Evolutionary conservation across 2,113 vertebrate genomes (phyloP).

Genomic region (Lophura nycthemera): DNA sequence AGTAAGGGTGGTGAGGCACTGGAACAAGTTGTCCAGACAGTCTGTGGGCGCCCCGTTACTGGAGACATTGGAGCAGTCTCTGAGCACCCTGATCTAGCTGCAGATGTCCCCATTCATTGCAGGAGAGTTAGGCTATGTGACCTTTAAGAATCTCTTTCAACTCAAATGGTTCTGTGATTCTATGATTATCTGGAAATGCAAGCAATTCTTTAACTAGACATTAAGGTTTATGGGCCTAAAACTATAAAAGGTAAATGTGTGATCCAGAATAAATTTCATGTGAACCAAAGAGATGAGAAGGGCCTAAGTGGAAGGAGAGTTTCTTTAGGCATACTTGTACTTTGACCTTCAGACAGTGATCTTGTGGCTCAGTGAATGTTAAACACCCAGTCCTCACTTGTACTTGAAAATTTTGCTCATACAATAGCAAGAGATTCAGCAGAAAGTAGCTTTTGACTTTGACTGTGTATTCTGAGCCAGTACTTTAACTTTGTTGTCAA

Average conservation of each 20-base stretch:
- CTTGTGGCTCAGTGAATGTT: neutral
- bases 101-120: too few species aligned
- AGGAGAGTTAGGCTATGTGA: too few species aligned
- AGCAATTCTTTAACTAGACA: neutral
- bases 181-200: neutral
- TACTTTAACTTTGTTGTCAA: neutral
- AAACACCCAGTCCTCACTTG: neutral
- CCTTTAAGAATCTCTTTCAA: too few species aligned
- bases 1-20: too few species aligned
- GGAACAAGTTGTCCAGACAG: too few species aligned
- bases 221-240: neutral
- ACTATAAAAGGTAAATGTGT: neutral
- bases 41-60: too few species aligned
- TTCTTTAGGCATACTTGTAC: fast-evolving
- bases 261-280: neutral
- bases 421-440: neutral
- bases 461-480: neutral
- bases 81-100: too few species aligned
- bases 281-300: neutral
- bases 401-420: neutral
- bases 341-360: fast-evolving
- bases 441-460: neutral
- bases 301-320: neutral
- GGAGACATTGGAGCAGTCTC: too few species aligned
- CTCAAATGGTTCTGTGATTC: too few species aligned